Evolutionary conservation across 2,797 vertebrate species (phyloP).

Genomic region (Alfaro cultratus): DNA sequence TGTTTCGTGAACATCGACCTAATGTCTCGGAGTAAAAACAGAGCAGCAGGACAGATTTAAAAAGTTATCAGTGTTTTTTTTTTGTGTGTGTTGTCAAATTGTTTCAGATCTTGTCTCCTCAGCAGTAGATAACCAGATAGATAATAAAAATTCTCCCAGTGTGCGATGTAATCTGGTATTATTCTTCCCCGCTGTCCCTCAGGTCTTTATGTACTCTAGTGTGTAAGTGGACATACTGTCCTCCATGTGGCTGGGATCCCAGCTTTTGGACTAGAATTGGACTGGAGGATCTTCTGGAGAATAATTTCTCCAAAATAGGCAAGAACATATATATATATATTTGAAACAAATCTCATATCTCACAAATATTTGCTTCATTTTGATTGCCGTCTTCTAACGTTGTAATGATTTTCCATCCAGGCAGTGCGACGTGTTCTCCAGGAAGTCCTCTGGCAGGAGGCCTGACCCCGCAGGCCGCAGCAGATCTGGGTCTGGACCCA

Average conservation of each 20-base stretch:
- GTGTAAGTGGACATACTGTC: conserved; percentile 95
- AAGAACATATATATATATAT: neutral
- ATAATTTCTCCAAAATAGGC: conserved; percentile 90
- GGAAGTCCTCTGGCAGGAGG: conserved; percentile 87
- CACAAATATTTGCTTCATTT: neutral
- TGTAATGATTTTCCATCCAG: conserved; percentile 68
- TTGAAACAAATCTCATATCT: neutral
- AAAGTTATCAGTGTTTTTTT: neutral
- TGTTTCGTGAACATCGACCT: neutral
- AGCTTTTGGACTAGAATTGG: conserved; percentile 90
- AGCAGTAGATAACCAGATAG: neutral
- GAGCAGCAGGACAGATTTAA: neutral
- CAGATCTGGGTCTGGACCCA: conserved; percentile 84
- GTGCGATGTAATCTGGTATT: neutral
- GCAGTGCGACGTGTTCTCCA: conserved; percentile 85
- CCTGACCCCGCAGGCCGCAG: conserved; percentile 85
- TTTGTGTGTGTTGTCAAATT: neutral
- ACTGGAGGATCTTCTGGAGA: conserved; percentile 87
- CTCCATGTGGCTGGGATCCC: conserved; percentile 88
- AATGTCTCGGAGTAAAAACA: conserved; percentile 25
- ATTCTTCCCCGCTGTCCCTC: neutral
- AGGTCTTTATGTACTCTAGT: conserved; percentile 95
- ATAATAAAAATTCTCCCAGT: neutral
- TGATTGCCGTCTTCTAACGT: neutral
- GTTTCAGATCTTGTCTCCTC: conserved; percentile 13